A percentile compares a stretch with the other conserved stretches of the same genome.
Evolutionary conservation across 1,140 invertebrate species (phyloP).

Genomic region (Tribolium castaneum): DNA sequence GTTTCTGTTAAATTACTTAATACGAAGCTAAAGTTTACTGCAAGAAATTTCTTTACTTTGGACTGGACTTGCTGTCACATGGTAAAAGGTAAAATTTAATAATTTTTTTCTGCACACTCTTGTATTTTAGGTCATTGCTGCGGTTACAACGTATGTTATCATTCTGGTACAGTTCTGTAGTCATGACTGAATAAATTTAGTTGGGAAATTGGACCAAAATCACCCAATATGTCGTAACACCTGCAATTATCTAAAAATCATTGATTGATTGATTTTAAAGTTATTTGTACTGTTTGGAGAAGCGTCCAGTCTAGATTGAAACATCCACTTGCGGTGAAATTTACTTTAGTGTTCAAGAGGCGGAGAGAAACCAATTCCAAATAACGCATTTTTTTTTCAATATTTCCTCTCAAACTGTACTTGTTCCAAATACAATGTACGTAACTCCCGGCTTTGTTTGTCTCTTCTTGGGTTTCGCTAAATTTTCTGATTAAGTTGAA

Average conservation of each 20-base stretch:
- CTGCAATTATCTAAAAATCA: slow-evolving; percentile 42
- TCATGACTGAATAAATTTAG: neutral
- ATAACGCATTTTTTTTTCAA: slow-evolving; percentile 29
- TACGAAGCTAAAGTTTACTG: neutral
- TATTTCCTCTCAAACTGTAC: slow-evolving; percentile 3
- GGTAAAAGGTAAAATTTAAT: neutral
- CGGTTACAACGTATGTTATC: neutral
- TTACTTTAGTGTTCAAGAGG: slow-evolving; percentile 39
- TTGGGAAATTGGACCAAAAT: slow-evolving; percentile 21
- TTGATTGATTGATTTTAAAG: neutral
- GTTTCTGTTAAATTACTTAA: neutral
- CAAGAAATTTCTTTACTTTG: neutral
- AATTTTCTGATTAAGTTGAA: neutral
- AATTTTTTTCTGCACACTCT: neutral
- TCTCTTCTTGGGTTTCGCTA: slow-evolving; percentile 12
- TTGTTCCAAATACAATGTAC: slow-evolving; percentile 52
- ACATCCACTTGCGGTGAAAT: slow-evolving; percentile 46
- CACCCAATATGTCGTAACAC: slow-evolving; percentile 41
- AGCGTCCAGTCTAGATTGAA: slow-evolving; percentile 48
- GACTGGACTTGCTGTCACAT: neutral
- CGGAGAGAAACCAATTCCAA: slow-evolving; percentile 43
- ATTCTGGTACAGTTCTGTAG: neutral
- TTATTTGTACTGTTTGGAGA: slow-evolving; percentile 38
- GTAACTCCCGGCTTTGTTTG: slow-evolving; percentile 43
- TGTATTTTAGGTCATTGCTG: slow-evolving; percentile 7